phyloP scores from a whole-genome alignment of 2,797 vertebrate species.

The Coccyzus lansbergi region DNA sequence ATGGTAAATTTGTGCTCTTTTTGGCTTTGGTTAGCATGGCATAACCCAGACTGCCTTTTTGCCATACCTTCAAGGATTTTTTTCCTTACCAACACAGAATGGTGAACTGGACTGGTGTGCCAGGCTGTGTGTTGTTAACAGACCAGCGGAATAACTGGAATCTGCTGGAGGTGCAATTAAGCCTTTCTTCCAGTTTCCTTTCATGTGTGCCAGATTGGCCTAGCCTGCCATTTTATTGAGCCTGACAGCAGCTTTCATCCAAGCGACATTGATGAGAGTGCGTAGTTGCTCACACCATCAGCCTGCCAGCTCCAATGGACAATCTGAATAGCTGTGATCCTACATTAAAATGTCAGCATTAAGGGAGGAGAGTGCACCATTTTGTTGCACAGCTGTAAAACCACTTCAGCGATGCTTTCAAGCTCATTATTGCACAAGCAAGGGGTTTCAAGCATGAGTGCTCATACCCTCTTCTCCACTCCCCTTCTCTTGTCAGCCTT shows the following conservation, averaged over 20 bases:
- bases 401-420: conserved; percentile 73
- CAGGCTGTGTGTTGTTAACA: conserved; percentile 49
- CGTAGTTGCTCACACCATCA: conserved; percentile 73
- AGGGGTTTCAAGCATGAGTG: conserved; percentile 72
- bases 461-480: conserved; percentile 55
- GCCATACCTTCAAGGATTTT: not conserved
- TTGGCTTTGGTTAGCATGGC: not conserved
- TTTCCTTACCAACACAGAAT: not conserved
- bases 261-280: conserved; percentile 71
- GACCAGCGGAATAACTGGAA: conserved; percentile 67
- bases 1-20: not conserved
- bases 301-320: conserved; percentile 73
- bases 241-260: conserved; percentile 73
- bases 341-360: conserved; percentile 74
- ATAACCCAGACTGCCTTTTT: not conserved
- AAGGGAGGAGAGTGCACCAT: conserved; percentile 71
- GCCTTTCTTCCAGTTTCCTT: conserved; percentile 70
- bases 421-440: conserved; percentile 71
- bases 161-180: conserved; percentile 71
- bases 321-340: conserved; percentile 74
- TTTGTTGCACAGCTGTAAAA: conserved; percentile 74
- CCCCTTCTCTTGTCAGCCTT: not conserved
- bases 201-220: conserved; percentile 73
- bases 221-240: conserved; percentile 72
- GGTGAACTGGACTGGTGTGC: not conserved